Evolutionary conservation across 2,888 invertebrate species (phyloP).

Genomic region (Melangyna quadrimaculata): DNA sequence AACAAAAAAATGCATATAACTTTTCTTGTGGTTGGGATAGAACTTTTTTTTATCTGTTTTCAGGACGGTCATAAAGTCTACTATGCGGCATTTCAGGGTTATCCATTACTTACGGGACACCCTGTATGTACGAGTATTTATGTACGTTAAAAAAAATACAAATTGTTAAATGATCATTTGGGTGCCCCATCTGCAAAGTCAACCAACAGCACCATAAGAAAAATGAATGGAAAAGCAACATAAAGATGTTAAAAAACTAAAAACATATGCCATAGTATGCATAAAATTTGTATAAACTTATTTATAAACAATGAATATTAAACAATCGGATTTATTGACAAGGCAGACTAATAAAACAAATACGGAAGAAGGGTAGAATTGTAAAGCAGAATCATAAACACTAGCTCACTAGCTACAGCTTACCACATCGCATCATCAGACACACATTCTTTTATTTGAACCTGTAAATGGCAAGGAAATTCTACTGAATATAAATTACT

Average conservation of each 20-base stretch:
- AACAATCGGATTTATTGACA: slow-evolving; percentile 63
- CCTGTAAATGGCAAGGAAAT: slow-evolving; percentile 30
- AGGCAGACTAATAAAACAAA: slow-evolving; percentile 31
- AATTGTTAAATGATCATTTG: slow-evolving; percentile 27
- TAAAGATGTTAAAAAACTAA: background rate
- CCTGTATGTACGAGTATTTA: too few species aligned
- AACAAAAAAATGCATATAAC: too few species aligned
- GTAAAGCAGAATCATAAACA: background rate
- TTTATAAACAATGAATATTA: slow-evolving; percentile 44
- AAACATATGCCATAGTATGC: too few species aligned
- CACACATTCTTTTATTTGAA: slow-evolving; percentile 15
- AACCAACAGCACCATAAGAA: slow-evolving; percentile 40
- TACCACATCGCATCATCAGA: too few species aligned
- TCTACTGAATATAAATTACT: slow-evolving; percentile 4
- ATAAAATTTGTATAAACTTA: background rate
- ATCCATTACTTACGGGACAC: too few species aligned
- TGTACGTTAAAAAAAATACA: background rate
- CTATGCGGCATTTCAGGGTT: too few species aligned
- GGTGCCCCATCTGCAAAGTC: slow-evolving; percentile 35
- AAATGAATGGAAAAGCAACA: slow-evolving; percentile 22
- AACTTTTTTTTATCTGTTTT: too few species aligned
- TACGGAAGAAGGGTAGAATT: slow-evolving; percentile 58
- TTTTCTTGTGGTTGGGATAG: too few species aligned
- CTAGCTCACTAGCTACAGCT: background rate
- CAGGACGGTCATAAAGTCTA: too few species aligned